phyloP scores from a whole-genome alignment of 1,140 invertebrate species.

The Drosophila chauvacae region DNA sequence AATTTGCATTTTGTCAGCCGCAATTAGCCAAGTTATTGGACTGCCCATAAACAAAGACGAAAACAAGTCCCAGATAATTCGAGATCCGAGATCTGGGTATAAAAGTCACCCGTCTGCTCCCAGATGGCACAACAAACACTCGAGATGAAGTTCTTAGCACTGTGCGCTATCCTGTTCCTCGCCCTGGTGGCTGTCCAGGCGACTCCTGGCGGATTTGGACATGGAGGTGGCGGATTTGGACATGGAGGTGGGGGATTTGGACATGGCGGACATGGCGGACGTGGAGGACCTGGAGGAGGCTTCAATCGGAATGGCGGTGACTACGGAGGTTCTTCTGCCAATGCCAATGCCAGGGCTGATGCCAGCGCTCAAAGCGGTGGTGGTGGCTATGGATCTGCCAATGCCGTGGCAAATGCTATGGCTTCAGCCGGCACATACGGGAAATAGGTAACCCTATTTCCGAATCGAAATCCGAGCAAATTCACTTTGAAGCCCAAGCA shows the following conservation, averaged over 20 bases:
- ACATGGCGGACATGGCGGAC: not conserved
- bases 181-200: slow-evolving; percentile 21
- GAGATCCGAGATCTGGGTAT: slow-evolving; percentile 27
- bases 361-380: not conserved
- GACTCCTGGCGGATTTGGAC: slow-evolving; percentile 4
- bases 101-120: slow-evolving; percentile 27
- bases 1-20: slow-evolving; percentile 21
- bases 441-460: not conserved
- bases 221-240: no score
- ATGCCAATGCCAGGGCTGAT: not conserved
- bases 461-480: not conserved
- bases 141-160: slow-evolving; percentile 30
- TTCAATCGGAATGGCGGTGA: not conserved
- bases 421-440: no score
- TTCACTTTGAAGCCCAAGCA: not conserved
- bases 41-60: slow-evolving; percentile 4
- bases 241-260: not conserved
- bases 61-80: slow-evolving; percentile 8
- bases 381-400: not conserved
- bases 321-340: not conserved
- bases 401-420: no score
- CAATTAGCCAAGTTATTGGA: not conserved
- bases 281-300: not conserved
- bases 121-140: slow-evolving; percentile 24
- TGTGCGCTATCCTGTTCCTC: slow-evolving; percentile 21